Evolutionary conservation across 2,797 vertebrate genomes (phyloP).

Genomic region (Glyptemys insculpta): DNA sequence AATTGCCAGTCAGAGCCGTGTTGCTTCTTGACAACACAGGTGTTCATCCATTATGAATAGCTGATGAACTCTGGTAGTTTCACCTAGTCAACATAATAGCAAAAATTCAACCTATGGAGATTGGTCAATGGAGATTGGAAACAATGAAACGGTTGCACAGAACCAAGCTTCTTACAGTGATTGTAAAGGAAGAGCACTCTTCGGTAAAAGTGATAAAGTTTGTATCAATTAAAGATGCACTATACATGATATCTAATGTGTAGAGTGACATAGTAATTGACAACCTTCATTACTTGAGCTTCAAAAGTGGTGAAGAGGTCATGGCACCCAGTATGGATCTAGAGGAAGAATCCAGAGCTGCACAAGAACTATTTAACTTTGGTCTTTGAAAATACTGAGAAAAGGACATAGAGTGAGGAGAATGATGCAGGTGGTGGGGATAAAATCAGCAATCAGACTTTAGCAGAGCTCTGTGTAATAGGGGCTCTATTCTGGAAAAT

Average conservation of each 20-base stretch:
- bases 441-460: conserved; percentile 1
- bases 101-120: neutral
- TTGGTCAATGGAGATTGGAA: neutral
- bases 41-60: neutral
- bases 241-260: neutral
- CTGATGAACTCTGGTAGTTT: neutral
- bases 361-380: neutral
- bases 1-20: neutral
- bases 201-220: neutral
- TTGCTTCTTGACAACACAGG: neutral
- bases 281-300: neutral
- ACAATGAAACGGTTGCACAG: neutral
- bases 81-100: neutral
- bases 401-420: conserved; percentile 4
- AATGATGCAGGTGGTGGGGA: neutral
- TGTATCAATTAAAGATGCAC: neutral
- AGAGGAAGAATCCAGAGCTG: neutral
- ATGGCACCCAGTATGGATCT: neutral
- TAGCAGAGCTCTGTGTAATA: neutral
- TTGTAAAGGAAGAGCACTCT: neutral
- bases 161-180: neutral
- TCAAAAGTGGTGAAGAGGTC: neutral
- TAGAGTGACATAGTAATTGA: neutral
- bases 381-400: neutral
- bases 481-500: neutral